These are phyloP conservation scores for Vicugna pacos DNA, from an alignment of 2,113 vertebrate genomes.

Conservation along the genomic window DNA sequence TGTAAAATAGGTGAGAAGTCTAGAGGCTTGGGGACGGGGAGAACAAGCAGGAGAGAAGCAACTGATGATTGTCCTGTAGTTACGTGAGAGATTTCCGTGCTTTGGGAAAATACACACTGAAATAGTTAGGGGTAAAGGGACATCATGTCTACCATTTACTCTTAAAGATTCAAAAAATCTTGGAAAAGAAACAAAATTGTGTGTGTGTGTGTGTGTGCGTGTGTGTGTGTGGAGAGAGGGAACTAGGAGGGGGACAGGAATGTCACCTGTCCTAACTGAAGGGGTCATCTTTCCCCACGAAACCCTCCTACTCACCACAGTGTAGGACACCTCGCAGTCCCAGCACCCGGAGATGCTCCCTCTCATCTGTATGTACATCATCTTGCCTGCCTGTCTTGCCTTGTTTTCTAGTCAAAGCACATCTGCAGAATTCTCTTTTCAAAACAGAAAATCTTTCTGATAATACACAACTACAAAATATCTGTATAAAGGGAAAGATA, in stretches of 20 bases:
- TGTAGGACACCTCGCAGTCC: background rate
- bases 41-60: background rate
- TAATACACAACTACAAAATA: background rate
- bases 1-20: background rate
- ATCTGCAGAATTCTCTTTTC: background rate
- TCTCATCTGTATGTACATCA: background rate
- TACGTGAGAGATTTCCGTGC: background rate
- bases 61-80: background rate
- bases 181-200: background rate
- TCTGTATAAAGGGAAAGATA: background rate
- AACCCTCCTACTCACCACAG: background rate
- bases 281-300: background rate
- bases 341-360: background rate
- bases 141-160: background rate
- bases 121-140: background rate
- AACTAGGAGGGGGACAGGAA: background rate
- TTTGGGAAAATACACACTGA: background rate
- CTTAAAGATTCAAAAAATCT: background rate
- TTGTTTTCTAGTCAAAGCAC: background rate
- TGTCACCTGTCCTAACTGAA: background rate
- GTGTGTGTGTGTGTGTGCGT: background rate
- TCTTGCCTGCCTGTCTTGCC: background rate
- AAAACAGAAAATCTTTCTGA: background rate
- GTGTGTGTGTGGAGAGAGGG: background rate
- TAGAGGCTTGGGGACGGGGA: background rate